Conservation (phyloP, 2,888 invertebrate species). For the Polietes domitor region DNA sequence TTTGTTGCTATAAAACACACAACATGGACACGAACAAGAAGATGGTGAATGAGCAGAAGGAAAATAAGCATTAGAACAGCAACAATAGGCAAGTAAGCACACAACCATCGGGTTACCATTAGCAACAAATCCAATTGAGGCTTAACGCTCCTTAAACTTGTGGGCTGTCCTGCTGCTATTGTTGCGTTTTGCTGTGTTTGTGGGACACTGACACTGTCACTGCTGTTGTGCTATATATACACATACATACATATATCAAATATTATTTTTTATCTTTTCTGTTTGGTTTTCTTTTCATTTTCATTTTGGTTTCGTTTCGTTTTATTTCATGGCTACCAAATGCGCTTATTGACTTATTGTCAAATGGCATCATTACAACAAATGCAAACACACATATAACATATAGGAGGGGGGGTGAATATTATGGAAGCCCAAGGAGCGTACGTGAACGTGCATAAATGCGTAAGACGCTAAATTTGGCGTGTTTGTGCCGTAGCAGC, state of each 20-base stretch:
- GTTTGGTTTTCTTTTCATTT: slow-evolving; percentile 8
- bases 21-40: not conserved
- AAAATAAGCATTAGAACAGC: not conserved
- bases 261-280: slow-evolving; percentile 34
- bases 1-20: slow-evolving; percentile 11
- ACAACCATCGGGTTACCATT: slow-evolving; percentile 39
- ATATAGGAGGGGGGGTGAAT: not conserved
- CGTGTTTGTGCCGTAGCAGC: not conserved
- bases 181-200: not conserved
- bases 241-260: slow-evolving; percentile 36
- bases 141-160: slow-evolving; percentile 54
- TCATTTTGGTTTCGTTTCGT: not conserved
- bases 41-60: too few relatives aligned
- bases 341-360: slow-evolving; percentile 69
- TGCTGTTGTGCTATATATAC: not conserved
- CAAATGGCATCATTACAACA: slow-evolving; percentile 67
- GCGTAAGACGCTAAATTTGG: not conserved
- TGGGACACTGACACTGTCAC: not conserved
- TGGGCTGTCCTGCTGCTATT: slow-evolving; percentile 12
- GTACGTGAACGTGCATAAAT: not conserved
- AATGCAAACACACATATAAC: slow-evolving; percentile 13
- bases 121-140: slow-evolving; percentile 57
- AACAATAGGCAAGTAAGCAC: not conserved
- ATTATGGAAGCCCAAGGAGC: not conserved
- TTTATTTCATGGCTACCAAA: slow-evolving; percentile 56